Evolutionary conservation across 2,888 invertebrate species (phyloP).

Genomic region (Trissoscelio sp.): DNA sequence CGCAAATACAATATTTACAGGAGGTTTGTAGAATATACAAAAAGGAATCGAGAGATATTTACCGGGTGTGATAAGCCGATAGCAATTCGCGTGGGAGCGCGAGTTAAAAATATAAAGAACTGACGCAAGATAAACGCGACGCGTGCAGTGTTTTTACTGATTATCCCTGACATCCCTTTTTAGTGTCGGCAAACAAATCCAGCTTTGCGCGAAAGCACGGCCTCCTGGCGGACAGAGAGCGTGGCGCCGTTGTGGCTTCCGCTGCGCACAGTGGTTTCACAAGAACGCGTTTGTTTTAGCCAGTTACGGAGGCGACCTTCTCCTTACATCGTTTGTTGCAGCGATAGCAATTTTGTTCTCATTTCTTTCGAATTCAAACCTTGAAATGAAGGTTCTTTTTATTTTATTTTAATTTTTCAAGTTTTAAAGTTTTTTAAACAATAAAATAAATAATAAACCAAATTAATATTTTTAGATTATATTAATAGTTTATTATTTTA

Average conservation of each 20-base stretch:
- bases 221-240: conserved; percentile 23
- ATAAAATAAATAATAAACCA: too few relatives aligned
- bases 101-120: conserved; percentile 67
- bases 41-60: conserved; percentile 39
- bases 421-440: too few relatives aligned
- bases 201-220: conserved; percentile 51
- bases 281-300: conserved; percentile 45
- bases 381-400: too few relatives aligned
- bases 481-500: too few relatives aligned
- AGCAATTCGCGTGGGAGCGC: conserved; percentile 57
- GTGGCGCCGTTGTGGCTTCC: conserved; percentile 48
- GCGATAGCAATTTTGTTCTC: neutral
- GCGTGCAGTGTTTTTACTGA: conserved; percentile 75
- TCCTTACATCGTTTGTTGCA: conserved; percentile 14
- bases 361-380: neutral
- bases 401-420: too few relatives aligned
- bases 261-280: conserved; percentile 19
- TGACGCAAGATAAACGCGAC: conserved; percentile 74
- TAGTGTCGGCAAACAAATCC: conserved; percentile 76
- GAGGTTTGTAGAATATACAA: conserved; percentile 27
- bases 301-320: conserved; percentile 40
- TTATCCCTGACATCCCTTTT: conserved; percentile 76
- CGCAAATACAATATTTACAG: conserved; percentile 38
- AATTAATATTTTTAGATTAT: too few relatives aligned
- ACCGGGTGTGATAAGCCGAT: conserved; percentile 43